Percentiles rank a stretch among this genome's conserved stretches.
Evolutionary conservation across 92 coral and sea anemone species (phyloP).

Genomic region (Parazoanthus darwini): DNA sequence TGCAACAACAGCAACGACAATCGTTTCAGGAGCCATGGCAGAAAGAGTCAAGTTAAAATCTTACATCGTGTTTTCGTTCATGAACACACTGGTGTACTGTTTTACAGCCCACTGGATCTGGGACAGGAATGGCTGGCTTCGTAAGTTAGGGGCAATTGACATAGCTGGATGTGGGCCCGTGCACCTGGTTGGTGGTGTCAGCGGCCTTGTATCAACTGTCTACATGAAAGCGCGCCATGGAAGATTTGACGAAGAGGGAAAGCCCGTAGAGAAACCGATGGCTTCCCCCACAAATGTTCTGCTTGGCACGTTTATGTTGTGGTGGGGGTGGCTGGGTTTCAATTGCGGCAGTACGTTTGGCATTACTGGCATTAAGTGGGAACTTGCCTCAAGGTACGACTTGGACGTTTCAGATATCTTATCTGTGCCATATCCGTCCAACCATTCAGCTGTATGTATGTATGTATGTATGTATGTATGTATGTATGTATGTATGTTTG

Average conservation of each 20-base stretch:
- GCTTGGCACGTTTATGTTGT: constrained; percentile 60
- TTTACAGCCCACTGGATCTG: constrained; percentile 56
- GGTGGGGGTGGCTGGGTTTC: constrained; percentile 76
- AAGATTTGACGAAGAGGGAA: constrained; percentile 62
- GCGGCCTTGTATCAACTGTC: constrained; percentile 51
- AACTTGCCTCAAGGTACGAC: too few species aligned
- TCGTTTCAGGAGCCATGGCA: too few species aligned
- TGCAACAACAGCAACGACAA: constrained; percentile 35
- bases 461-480: too few species aligned
- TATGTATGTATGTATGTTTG: too few species aligned
- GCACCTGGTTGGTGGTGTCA: constrained; percentile 76
- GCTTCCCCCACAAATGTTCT: constrained; percentile 54
- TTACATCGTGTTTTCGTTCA: constrained; percentile 70
- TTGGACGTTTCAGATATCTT: too few species aligned
- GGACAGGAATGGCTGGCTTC: constrained; percentile 63
- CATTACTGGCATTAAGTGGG: too few species aligned
- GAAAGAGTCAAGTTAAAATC: constrained; percentile 64
- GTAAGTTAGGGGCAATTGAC: constrained; percentile 73
- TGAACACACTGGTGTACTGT: constrained; percentile 70
- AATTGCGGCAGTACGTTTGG: constrained; percentile 72
- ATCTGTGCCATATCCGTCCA: too few species aligned
- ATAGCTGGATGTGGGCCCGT: constrained; percentile 94
- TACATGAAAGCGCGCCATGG: constrained; percentile 25
- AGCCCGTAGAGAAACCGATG: constrained; percentile 56
- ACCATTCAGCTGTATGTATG: too few species aligned